These are phyloP conservation scores for Pristionchus pacificus DNA, from an alignment of 1,140 invertebrate species.

Conservation along the genomic window DNA sequence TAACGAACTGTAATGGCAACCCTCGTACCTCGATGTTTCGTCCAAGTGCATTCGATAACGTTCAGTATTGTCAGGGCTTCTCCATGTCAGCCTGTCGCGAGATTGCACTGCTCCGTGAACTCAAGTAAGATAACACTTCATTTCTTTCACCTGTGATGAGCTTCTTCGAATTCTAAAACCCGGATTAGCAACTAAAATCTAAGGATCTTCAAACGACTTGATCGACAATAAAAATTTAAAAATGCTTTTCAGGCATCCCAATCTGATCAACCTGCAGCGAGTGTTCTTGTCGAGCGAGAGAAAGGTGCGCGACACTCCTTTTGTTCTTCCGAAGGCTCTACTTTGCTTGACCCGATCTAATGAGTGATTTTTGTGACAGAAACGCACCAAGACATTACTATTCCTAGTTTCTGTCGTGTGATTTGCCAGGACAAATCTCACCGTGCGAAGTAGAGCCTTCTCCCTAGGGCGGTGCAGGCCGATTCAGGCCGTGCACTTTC, in stretches of 20 bases:
- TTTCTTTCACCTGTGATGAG: background rate
- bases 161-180: conserved; percentile 1
- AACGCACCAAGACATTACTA: too few species aligned
- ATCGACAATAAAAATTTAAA: conserved; percentile 5
- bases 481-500: conserved; percentile 73
- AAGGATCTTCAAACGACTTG: background rate
- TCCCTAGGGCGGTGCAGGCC: too few species aligned
- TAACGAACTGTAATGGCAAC: too few species aligned
- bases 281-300: conserved; percentile 78
- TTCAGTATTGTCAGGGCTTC: too few species aligned
- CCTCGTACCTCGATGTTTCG: too few species aligned
- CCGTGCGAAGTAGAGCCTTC: too few species aligned
- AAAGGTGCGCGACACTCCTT: conserved; percentile 13
- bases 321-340: too few species aligned
- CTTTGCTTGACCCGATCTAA: too few species aligned
- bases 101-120: conserved; percentile 94
- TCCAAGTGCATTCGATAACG: too few species aligned
- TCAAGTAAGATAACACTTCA: conserved; percentile 70
- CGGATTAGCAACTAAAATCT: conserved; percentile 2
- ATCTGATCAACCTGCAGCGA: conserved; percentile 69
- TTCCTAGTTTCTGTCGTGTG: too few species aligned
- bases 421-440: too few species aligned
- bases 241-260: conserved; percentile 47
- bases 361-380: too few species aligned
- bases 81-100: conserved; percentile 99